Conservation (phyloP, 1,140 invertebrate genomes). For the Coptotermes formosanus region DNA sequence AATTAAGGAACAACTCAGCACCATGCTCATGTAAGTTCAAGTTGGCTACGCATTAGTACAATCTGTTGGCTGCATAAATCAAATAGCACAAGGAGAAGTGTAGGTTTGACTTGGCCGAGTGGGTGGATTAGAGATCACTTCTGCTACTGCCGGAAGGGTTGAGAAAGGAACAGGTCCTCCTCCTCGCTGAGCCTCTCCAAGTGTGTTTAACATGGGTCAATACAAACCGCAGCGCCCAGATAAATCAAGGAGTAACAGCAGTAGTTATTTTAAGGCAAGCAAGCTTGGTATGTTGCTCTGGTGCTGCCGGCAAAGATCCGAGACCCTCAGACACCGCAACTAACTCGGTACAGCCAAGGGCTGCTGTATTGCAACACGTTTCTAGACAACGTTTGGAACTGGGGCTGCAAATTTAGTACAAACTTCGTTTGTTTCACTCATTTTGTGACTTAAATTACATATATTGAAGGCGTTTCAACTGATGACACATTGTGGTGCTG, state of each 20-base stretch:
- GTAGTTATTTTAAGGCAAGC: conserved; percentile 1
- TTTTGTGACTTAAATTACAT: too few species aligned
- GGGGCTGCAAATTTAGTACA: too few species aligned
- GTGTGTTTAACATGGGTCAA: conserved; percentile 5
- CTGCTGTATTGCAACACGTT: too few species aligned
- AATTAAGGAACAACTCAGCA: neutral
- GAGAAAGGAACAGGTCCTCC: conserved; percentile 1
- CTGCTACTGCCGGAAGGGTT: neutral
- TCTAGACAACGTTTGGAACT: too few species aligned
- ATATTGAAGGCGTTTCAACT: too few species aligned
- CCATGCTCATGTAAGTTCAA: neutral
- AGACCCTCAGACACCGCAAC: neutral
- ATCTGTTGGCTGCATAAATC: conserved; percentile 2
- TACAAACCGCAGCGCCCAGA: neutral
- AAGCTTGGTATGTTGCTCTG: conserved; percentile 1
- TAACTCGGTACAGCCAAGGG: neutral
- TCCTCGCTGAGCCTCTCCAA: neutral
- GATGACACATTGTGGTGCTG: too few species aligned
- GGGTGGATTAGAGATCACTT: neutral
- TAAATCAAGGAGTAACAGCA: neutral
- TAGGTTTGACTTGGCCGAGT: neutral
- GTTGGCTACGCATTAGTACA: neutral
- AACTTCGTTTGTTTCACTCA: too few species aligned
- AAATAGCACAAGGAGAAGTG: neutral
- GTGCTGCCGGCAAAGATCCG: neutral